phyloP scores from a whole-genome alignment of 1,140 invertebrate species.

The Ceratina calcarata region DNA sequence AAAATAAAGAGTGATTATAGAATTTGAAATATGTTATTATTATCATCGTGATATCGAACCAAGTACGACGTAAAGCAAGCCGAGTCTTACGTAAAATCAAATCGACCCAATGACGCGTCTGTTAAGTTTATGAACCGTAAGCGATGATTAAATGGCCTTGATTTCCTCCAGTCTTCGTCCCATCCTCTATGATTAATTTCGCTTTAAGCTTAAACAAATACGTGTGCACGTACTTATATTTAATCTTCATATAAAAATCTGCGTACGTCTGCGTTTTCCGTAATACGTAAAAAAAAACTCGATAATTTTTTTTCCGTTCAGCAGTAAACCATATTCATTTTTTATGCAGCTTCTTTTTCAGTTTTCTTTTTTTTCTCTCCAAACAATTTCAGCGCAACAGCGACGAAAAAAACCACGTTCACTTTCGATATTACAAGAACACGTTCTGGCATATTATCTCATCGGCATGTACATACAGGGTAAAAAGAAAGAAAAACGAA shows the following conservation, averaged over 20 bases:
- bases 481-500: constrained; percentile 12
- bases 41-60: background rate
- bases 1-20: background rate
- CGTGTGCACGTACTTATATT: background rate
- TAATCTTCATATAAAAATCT: background rate
- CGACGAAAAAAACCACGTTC: constrained; percentile 1
- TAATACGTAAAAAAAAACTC: background rate
- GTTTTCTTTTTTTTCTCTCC: background rate
- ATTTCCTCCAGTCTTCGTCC: background rate
- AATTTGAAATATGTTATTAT: background rate
- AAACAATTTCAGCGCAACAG: background rate
- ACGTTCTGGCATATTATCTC: background rate
- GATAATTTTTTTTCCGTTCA: background rate
- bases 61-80: background rate
- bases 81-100: constrained; percentile 33
- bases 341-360: background rate
- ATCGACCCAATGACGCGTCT: constrained; percentile 27
- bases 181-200: background rate
- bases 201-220: background rate
- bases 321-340: background rate
- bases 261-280: too few relatives aligned
- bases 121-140: constrained; percentile 32
- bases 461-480: background rate
- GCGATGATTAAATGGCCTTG: constrained; percentile 27
- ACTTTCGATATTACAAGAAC: constrained; percentile 9